Base-by-base conservation (phyloP, 2,888 invertebrate species). In the Arge pagana region DNA sequence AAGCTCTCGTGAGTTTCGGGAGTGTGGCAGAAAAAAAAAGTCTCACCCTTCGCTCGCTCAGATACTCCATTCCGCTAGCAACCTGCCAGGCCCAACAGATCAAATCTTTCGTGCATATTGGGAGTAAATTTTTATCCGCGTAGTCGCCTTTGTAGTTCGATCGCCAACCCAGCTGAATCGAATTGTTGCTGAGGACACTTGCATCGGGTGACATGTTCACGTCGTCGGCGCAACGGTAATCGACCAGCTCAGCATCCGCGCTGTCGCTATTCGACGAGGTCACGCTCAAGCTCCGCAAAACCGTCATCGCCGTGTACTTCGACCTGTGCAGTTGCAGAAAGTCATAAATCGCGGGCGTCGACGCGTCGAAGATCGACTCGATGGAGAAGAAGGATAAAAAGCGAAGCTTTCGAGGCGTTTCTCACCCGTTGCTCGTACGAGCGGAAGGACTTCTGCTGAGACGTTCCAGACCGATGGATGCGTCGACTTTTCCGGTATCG, bases 61-160 rank as follows among this genome's bases (percentile, higher is more conserved):
- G 80, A 71, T 94, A 94, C 62, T 93, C 91, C 94, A 95, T 95
- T 31, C 94, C 94, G 37, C 91, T 80, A 0, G 93, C 89, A 8
- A 93, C 88, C 79, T 95, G 95, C 77, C 89, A 95, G 1, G 89
- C 84, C 90, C 90, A 95, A 50, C 88, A 88, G n/a, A 94, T 78
- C 4, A 95, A 79, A 73, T 93, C 92, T 30, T 86, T 84, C 0
- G 93, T 92, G 43, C 82, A 84, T 16, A 90, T 82, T 0, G 87
- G 85, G 18, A 81, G 76, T 0, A 83, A 83, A 24, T 79, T 80
- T 3, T 80, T 81, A 45, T 82, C 84, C 58, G 79, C 82, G 69
- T 85, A 86, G 72, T 89, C 89, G 15, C 87, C 85, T 60, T 82
- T 82, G 65, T 88, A 88, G 68, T 88, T 88, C 0, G 87, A 84